phyloP scores from a whole-genome alignment of 1,140 invertebrate genomes.

The Habropoda laboriosa region DNA sequence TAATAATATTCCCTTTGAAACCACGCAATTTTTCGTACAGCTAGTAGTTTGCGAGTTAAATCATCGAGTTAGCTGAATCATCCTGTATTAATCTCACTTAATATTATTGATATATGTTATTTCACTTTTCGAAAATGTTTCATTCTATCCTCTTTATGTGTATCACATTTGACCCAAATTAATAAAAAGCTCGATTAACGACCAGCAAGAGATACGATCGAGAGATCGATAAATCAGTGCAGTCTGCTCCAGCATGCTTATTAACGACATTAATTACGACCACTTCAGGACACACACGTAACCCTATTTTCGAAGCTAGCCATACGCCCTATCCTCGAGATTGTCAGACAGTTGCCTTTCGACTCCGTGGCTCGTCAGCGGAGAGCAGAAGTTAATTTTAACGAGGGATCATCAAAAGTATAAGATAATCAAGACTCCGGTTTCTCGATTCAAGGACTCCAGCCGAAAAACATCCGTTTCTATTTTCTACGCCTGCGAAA shows the following conservation, averaged over 20 bases:
- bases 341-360: slow-evolving; percentile 37
- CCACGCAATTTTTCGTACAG: too few species aligned
- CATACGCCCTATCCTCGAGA: slow-evolving; percentile 56
- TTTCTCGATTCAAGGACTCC: background rate
- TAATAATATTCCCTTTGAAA: too few species aligned
- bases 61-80: too few species aligned
- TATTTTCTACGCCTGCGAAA: slow-evolving; percentile 23
- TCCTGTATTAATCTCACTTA: too few species aligned
- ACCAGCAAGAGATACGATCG: slow-evolving; percentile 6
- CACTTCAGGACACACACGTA: slow-evolving; percentile 44
- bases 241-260: slow-evolving; percentile 16
- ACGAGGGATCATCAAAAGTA: slow-evolving; percentile 23
- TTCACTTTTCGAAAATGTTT: too few species aligned
- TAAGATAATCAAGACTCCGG: background rate
- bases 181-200: slow-evolving; percentile 15
- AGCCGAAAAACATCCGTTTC: background rate
- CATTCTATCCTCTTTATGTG: background rate
- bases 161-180: slow-evolving; percentile 11
- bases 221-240: slow-evolving; percentile 44
- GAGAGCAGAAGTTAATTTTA: slow-evolving; percentile 31
- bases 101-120: too few species aligned
- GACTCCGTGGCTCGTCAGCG: slow-evolving; percentile 10
- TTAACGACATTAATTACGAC: slow-evolving; percentile 56
- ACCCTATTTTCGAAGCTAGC: slow-evolving; percentile 61
- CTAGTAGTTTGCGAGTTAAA: too few species aligned